phyloP scores from a whole-genome alignment of 2,888 invertebrate genomes.

The Urechis unicinctus region DNA sequence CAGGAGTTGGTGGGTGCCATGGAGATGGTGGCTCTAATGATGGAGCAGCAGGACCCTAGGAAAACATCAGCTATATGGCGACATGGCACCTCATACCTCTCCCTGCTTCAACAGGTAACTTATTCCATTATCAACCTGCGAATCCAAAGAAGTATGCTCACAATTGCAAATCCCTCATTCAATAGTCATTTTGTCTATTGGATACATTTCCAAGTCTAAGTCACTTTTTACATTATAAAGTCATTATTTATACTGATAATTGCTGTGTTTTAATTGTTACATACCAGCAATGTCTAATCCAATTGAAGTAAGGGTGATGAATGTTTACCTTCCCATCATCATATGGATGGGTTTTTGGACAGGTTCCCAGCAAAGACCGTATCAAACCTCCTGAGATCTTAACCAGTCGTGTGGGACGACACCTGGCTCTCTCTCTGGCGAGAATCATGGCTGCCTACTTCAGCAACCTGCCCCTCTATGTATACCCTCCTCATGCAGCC shows the following conservation, averaged over 20 bases:
- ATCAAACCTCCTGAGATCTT: no score
- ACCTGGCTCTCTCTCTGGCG: constrained; percentile 30
- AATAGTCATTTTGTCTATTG: background rate
- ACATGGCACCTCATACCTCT: constrained; percentile 10
- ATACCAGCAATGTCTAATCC: no score
- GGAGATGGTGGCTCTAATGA: constrained; percentile 17
- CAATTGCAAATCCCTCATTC: constrained; percentile 1
- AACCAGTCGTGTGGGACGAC: constrained; percentile 4
- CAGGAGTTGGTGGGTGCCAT: constrained; percentile 14
- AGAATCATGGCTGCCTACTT: constrained; percentile 48
- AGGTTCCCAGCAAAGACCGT: no score
- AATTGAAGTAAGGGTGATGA: no score
- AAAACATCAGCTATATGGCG: constrained; percentile 9
- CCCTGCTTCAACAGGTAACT: constrained; percentile 14
- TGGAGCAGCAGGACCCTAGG: constrained; percentile 7
- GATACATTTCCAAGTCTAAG: no score
- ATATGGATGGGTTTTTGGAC: no score
- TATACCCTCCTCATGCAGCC: constrained; percentile 45
- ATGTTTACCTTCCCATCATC: no score
- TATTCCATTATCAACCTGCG: no score
- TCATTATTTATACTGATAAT: background rate
- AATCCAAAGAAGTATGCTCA: no score
- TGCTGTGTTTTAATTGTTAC: background rate
- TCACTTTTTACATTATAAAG: no score
- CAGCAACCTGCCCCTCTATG: constrained; percentile 38